Conservation (phyloP, 2,797 vertebrate species). For the Sylvia borin region DNA sequence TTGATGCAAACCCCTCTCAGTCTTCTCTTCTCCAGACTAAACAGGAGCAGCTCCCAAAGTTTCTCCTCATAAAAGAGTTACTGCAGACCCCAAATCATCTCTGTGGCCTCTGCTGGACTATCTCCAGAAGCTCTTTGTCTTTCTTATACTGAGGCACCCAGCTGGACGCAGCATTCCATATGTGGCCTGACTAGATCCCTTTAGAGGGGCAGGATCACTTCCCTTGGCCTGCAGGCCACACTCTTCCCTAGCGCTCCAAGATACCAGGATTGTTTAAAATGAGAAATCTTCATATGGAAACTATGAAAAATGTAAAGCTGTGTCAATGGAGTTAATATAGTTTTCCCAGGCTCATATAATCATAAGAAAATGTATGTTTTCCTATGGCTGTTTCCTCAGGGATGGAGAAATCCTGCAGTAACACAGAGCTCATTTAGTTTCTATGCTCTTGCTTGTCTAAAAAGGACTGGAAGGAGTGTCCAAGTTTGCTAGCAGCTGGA, state of each 20-base stretch:
- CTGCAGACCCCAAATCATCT: background rate
- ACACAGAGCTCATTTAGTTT: background rate
- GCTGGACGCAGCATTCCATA: background rate
- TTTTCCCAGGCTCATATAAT: background rate
- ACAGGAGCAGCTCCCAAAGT: rapidly evolving
- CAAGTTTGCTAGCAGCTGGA: background rate
- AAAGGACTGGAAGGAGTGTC: background rate
- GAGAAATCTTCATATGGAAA: background rate
- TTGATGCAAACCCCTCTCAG: no score
- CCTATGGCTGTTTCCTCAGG: background rate
- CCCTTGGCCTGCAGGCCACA: background rate
- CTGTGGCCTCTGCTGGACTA: background rate
- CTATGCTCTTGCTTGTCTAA: background rate
- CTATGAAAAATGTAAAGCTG: background rate
- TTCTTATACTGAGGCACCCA: background rate
- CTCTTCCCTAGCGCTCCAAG: rapidly evolving
- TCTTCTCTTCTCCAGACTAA: background rate
- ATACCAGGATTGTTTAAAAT: background rate
- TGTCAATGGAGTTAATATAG: background rate
- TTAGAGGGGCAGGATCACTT: background rate
- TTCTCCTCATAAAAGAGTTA: background rate
- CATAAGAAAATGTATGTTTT: background rate
- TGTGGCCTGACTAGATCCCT: rapidly evolving
- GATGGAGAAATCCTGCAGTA: background rate
- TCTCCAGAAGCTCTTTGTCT: background rate